phyloP scores from a whole-genome alignment of 2,888 invertebrate genomes.

The Eudasyphora cyanicolor region DNA sequence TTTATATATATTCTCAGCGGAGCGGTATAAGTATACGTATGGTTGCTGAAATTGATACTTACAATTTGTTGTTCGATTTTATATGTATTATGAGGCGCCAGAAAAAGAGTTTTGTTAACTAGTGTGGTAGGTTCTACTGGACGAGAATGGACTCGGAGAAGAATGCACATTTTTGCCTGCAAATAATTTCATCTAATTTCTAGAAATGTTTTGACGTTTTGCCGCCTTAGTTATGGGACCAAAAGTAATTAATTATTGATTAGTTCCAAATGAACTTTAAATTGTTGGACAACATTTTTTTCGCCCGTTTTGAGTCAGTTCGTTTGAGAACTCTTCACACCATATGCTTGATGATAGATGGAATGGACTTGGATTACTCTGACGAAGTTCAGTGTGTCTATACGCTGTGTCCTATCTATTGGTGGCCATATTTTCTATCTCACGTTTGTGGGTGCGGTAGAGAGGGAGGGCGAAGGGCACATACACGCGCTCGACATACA shows the following conservation, averaged over 20 bases:
- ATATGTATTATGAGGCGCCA: too few relatives aligned
- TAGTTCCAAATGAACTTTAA: not conserved
- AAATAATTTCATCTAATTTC: not conserved
- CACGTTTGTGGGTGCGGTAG: not conserved
- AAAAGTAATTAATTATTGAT: not conserved
- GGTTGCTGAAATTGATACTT: not conserved
- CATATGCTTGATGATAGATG: not conserved
- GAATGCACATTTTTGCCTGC: too few relatives aligned
- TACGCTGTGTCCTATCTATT: not conserved
- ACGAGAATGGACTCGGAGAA: too few relatives aligned
- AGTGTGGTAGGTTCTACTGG: too few relatives aligned
- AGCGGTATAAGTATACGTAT: too few relatives aligned
- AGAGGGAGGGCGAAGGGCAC: not conserved
- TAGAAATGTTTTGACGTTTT: not conserved
- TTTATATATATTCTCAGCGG: too few relatives aligned
- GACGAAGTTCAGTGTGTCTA: not conserved
- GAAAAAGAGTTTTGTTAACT: too few relatives aligned
- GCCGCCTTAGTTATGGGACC: not conserved
- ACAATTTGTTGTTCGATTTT: not conserved
- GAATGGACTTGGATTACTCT: not conserved
- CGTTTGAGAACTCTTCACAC: not conserved
- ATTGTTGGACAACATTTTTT: not conserved
- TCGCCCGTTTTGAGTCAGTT: not conserved
- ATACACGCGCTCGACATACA: not conserved
- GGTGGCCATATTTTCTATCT: not conserved